Conservation (phyloP, 2,888 invertebrate genomes). For the Microctonus aethiopoides region DNA sequence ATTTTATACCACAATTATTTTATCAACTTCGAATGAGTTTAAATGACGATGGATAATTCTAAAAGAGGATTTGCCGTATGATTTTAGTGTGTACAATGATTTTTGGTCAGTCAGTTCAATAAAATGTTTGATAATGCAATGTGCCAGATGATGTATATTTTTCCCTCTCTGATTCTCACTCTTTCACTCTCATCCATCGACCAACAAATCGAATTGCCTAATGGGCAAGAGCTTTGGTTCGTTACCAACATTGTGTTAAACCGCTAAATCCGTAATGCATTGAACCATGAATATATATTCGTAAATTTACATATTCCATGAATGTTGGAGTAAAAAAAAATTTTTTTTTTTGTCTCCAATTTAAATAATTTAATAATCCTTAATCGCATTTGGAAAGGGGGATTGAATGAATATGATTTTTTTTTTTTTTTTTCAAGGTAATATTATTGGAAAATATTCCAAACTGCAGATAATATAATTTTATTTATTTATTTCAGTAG, state of each 20-base stretch:
- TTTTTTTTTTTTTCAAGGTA: no score
- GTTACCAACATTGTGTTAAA: conserved; percentile 50
- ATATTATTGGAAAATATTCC: no score
- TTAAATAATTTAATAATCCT: neutral
- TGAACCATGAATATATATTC: conserved; percentile 43
- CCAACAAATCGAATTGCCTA: conserved; percentile 50
- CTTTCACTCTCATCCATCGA: neutral
- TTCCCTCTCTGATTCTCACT: neutral
- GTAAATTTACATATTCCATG: conserved; percentile 44
- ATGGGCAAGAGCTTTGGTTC: conserved; percentile 50
- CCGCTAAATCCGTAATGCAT: conserved; percentile 44
- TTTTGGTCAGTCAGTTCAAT: conserved; percentile 43
- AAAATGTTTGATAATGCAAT: conserved; percentile 41
- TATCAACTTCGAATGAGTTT: neutral
- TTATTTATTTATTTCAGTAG: no score
- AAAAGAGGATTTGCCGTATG: conserved; percentile 38
- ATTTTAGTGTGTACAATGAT: conserved; percentile 16
- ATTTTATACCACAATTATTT: neutral
- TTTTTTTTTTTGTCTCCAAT: neutral
- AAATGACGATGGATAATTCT: conserved; percentile 37
- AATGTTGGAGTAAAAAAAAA: conserved; percentile 31
- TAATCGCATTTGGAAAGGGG: neutral
- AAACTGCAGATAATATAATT: no score
- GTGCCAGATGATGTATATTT: no score
- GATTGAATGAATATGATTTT: no score